Evolutionary conservation across 2,797 vertebrate species (phyloP).

Genomic region (Syngnathus acus): DNA sequence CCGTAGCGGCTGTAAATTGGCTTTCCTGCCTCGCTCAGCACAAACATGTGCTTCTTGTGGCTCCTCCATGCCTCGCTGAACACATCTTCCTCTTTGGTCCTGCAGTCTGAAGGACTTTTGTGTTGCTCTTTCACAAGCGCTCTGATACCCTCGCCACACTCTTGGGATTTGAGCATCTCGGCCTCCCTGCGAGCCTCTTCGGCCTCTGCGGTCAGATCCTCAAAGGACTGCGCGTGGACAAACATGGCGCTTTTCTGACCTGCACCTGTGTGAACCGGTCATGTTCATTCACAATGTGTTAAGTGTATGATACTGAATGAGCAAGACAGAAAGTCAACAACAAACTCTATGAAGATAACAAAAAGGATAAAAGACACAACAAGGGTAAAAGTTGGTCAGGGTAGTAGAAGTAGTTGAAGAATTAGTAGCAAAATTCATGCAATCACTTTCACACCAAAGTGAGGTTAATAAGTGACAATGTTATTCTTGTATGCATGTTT

Average conservation of each 20-base stretch:
- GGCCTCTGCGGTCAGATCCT: constrained; percentile 79
- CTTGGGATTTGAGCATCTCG: constrained; percentile 19
- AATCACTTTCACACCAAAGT: background rate
- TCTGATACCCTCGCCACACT: constrained; percentile 65
- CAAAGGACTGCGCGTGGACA: constrained; percentile 85
- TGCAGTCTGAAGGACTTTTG: constrained; percentile 46
- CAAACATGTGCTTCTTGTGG: constrained; percentile 91
- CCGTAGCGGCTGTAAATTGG: constrained; percentile 94
- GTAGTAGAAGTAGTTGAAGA: background rate
- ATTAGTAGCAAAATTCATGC: background rate
- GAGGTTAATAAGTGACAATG: constrained; percentile 6
- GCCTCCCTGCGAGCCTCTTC: constrained; percentile 48
- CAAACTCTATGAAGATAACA: too few species aligned
- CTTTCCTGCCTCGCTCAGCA: constrained; percentile 94
- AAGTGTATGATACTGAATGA: background rate
- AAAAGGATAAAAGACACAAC: background rate
- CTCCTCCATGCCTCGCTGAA: constrained; percentile 82
- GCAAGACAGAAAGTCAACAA: background rate
- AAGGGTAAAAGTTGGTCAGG: background rate
- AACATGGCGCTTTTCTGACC: constrained; percentile 90
- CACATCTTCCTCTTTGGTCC: constrained; percentile 80
- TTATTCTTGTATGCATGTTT: background rate
- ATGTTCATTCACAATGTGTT: background rate
- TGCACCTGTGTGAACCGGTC: constrained; percentile 69
- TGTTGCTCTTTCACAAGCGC: constrained; percentile 28